Conservation (phyloP, 2,888 invertebrate species). For the Aphodius sticticus region DNA sequence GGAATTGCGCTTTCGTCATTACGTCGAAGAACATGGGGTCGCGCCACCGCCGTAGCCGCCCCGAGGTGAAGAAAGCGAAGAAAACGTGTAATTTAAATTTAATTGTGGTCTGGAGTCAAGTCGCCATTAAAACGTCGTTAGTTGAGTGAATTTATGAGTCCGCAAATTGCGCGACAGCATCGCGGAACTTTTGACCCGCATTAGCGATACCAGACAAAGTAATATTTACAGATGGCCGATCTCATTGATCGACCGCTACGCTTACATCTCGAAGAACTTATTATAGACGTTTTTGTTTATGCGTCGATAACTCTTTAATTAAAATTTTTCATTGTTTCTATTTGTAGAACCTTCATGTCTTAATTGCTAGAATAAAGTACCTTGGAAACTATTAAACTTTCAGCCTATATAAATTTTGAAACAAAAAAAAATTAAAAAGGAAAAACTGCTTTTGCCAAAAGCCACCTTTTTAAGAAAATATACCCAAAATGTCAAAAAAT, state of each 20-base stretch:
- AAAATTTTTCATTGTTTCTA: too few species aligned
- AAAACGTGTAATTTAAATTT: slow-evolving; percentile 25
- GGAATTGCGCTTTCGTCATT: slow-evolving; percentile 16
- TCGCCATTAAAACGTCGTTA: slow-evolving; percentile 27
- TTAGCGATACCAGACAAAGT: neutral
- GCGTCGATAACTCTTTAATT: too few species aligned
- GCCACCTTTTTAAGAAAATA: too few species aligned
- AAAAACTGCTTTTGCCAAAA: too few species aligned
- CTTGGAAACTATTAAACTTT: too few species aligned
- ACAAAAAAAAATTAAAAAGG: too few species aligned
- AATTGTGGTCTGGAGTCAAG: slow-evolving; percentile 26
- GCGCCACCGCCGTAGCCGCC: slow-evolving; percentile 7
- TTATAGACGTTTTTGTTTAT: too few species aligned
- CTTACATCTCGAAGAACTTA: neutral
- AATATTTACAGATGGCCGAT: neutral
- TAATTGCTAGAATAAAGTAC: too few species aligned
- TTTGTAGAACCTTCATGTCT: too few species aligned
- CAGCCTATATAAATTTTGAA: too few species aligned
- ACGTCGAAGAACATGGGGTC: slow-evolving; percentile 18
- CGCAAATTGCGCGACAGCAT: slow-evolving; percentile 23
- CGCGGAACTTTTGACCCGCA: slow-evolving; percentile 19
- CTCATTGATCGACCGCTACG: neutral
- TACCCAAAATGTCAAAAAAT: too few species aligned
- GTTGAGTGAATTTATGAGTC: slow-evolving; percentile 13
- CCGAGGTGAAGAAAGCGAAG: slow-evolving; percentile 16